Conservation (phyloP, 1,140 invertebrate species). For the Phortica variegata region DNA sequence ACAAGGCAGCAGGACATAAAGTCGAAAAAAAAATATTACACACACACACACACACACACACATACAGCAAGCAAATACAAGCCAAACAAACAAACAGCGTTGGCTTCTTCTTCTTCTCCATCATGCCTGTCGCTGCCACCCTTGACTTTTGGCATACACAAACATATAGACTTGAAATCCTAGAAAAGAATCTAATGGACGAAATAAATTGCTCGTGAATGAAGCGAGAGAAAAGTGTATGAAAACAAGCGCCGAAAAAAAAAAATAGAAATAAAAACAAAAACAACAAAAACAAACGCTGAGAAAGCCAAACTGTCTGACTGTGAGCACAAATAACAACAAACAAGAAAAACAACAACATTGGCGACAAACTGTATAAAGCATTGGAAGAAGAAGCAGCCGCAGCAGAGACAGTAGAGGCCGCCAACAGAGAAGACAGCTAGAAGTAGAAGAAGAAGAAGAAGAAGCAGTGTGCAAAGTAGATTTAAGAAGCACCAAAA, state of each 20-base stretch:
- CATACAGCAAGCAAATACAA: neutral
- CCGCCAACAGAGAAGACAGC: no score
- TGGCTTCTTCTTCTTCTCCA: no score
- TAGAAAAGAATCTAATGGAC: slow-evolving; percentile 49
- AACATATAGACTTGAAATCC: slow-evolving; percentile 30
- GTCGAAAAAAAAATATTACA: slow-evolving; percentile 41
- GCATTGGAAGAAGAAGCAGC: slow-evolving; percentile 9
- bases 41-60: slow-evolving; percentile 10
- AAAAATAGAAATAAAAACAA: slow-evolving; percentile 8
- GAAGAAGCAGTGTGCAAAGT: no score
- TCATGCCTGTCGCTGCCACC: no score
- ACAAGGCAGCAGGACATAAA: slow-evolving; percentile 41
- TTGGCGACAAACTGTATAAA: slow-evolving; percentile 16
- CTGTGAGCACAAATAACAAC: neutral
- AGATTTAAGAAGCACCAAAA: no score
- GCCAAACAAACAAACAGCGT: slow-evolving; percentile 3
- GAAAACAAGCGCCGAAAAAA: slow-evolving; percentile 21
- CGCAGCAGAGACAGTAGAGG: no score
- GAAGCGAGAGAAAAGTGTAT: slow-evolving; percentile 50
- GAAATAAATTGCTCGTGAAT: slow-evolving; percentile 53
- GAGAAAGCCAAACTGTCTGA: slow-evolving; percentile 30
- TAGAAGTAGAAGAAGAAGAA: no score
- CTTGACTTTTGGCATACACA: no score
- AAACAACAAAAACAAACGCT: slow-evolving; percentile 45
- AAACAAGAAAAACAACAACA: slow-evolving; percentile 8